Conservation (phyloP, 2,113 vertebrate species). For the Stomatorhinus ivindoensis region DNA sequence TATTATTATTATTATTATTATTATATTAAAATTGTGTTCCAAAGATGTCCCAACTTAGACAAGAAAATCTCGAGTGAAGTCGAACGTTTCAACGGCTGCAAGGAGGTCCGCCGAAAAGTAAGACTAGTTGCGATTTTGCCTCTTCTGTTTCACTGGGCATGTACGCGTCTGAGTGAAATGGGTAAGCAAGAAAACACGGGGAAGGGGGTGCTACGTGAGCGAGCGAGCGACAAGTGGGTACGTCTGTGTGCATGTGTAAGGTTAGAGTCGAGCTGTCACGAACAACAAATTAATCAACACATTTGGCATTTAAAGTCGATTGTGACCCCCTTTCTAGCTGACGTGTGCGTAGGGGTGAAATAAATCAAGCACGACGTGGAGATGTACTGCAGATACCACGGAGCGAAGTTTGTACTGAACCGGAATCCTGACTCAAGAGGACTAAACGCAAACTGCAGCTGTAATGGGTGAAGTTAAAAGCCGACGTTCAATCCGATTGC, state of each 20-base stretch:
- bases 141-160: constrained; percentile 27
- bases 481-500: not conserved
- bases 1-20: not conserved
- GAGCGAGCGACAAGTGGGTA: constrained; percentile 27
- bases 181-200: constrained; percentile 14
- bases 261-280: constrained; percentile 54
- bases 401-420: constrained; percentile 48
- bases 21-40: constrained; percentile 30
- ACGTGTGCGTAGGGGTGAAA: constrained; percentile 32
- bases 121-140: constrained; percentile 60
- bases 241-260: constrained; percentile 32
- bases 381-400: constrained; percentile 25
- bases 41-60: constrained; percentile 56
- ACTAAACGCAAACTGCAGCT: not conserved
- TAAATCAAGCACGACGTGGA: constrained; percentile 38
- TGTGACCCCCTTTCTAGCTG: constrained; percentile 34
- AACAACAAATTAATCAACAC: constrained; percentile 67
- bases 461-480: not conserved
- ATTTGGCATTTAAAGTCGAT: constrained; percentile 52
- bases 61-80: constrained; percentile 59
- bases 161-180: constrained; percentile 28
- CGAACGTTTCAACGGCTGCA: constrained; percentile 61
- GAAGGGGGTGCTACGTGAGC: constrained; percentile 9
- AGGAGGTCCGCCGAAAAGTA: constrained; percentile 64
- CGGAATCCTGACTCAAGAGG: constrained; percentile 38